These are phyloP conservation scores for Scaptomyza flava DNA, from an alignment of 2,888 invertebrate genomes.

Conservation along the genomic window DNA sequence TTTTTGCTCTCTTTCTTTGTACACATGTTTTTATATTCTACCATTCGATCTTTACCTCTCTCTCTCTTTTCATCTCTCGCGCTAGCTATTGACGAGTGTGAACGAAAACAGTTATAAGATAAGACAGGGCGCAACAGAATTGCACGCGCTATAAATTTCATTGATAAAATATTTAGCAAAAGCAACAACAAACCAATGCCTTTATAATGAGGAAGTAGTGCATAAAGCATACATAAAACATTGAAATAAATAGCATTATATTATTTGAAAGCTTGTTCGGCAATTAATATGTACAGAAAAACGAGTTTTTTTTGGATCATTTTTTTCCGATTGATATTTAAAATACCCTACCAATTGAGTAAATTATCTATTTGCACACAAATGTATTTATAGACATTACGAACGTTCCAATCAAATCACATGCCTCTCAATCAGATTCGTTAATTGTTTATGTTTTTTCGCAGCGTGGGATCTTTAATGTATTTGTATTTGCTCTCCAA, in stretches of 20 bases:
- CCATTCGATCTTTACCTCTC: background rate
- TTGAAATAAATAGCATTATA: conserved; percentile 9
- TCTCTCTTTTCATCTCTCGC: background rate
- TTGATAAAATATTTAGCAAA: conserved; percentile 52
- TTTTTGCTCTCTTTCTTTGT: conserved; percentile 9
- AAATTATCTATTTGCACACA: background rate
- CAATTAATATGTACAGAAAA: conserved; percentile 14
- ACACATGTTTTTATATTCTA: background rate
- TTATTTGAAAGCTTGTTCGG: conserved; percentile 11
- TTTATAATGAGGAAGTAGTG: conserved; percentile 53
- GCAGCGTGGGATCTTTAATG: conserved; percentile 45
- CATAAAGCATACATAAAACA: conserved; percentile 57
- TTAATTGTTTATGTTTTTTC: conserved; percentile 34
- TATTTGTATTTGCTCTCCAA: conserved; percentile 15
- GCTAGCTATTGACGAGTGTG: conserved; percentile 15
- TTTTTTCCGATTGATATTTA: background rate
- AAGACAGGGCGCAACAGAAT: conserved; percentile 36
- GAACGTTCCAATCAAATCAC: conserved; percentile 46
- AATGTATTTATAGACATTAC: conserved; percentile 4
- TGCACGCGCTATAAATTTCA: conserved; percentile 63
- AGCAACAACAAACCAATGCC: conserved; percentile 20
- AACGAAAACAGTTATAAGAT: conserved; percentile 39
- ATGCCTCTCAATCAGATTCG: conserved; percentile 28
- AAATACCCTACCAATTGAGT: conserved; percentile 11
- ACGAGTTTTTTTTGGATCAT: conserved; percentile 8